These are phyloP conservation scores for Drosophila mojavensis DNA, from an alignment of 1,140 invertebrate species.

Conservation along the genomic window DNA sequence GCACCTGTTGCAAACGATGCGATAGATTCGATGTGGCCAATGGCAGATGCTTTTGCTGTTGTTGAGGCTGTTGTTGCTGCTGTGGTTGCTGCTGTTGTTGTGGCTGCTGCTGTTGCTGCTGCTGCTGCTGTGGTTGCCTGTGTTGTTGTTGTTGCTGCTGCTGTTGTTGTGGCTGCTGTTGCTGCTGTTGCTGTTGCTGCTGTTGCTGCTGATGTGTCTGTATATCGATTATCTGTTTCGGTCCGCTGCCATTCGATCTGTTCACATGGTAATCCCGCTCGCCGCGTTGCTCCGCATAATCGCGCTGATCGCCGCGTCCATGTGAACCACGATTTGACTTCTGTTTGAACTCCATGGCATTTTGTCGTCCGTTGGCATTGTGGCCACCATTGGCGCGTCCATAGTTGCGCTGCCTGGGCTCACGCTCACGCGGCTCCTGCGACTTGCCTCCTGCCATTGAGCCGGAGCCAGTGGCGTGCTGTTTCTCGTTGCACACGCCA, in stretches of 20 bases:
- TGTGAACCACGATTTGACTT: slow-evolving; percentile 50
- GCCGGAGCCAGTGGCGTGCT: slow-evolving; percentile 12
- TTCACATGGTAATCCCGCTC: slow-evolving; percentile 38
- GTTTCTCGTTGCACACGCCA: slow-evolving; percentile 37
- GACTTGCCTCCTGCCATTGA: slow-evolving; percentile 30
- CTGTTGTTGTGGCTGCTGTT: slow-evolving; percentile 7
- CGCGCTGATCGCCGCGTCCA: slow-evolving; percentile 50
- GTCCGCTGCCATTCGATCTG: slow-evolving; percentile 47
- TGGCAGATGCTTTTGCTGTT: slow-evolving; percentile 33
- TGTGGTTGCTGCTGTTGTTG: slow-evolving; percentile 53
- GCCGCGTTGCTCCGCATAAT: slow-evolving; percentile 47
- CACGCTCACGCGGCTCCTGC: slow-evolving; percentile 45
- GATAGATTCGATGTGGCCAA: slow-evolving; percentile 71
- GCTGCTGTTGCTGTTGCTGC: slow-evolving; percentile 36
- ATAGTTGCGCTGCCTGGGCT: slow-evolving; percentile 59
- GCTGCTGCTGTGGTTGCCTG: slow-evolving; percentile 19
- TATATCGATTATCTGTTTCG: slow-evolving; percentile 53
- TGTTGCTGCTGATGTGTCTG: slow-evolving; percentile 31
- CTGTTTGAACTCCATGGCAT: slow-evolving; percentile 65
- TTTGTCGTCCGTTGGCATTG: slow-evolving; percentile 47
- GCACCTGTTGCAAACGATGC: slow-evolving; percentile 76
- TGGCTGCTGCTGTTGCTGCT: slow-evolving; percentile 52
- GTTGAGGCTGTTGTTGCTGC: slow-evolving; percentile 36
- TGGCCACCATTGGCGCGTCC: slow-evolving; percentile 54
- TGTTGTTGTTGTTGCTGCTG: slow-evolving; percentile 29